phyloP scores from a whole-genome alignment of 2,113 vertebrate genomes.

The Oryzias curvinotus region DNA sequence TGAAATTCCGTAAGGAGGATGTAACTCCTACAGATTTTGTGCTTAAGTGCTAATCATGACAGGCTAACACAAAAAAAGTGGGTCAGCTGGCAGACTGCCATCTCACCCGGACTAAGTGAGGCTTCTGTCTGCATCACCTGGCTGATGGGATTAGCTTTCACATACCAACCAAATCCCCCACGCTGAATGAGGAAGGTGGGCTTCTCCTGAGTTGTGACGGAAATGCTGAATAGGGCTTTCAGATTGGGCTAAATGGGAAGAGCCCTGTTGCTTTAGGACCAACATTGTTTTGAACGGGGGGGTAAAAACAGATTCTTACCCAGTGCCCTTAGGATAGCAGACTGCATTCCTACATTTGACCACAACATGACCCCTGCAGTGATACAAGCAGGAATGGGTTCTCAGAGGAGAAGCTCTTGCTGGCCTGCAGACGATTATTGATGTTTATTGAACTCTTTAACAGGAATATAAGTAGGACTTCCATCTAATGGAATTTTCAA shows the following conservation, averaged over 20 bases:
- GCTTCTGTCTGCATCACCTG: conserved; percentile 40
- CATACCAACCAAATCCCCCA: conserved; percentile 19
- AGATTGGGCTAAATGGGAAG: conserved; percentile 48
- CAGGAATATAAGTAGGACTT: conserved; percentile 30
- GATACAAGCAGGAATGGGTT: conserved; percentile 11
- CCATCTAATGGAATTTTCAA: neutral
- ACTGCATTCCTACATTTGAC: conserved; percentile 55
- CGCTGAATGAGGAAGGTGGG: conserved; percentile 4
- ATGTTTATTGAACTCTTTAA: conserved; percentile 37
- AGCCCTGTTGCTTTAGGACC: conserved; percentile 51
- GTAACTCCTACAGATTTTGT: neutral
- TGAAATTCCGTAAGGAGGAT: too few relatives aligned
- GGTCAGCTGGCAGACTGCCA: conserved; percentile 49
- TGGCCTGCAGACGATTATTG: conserved; percentile 16
- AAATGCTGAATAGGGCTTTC: conserved; percentile 46
- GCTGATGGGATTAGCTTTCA: conserved; percentile 38
- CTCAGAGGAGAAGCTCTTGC: conserved; percentile 35
- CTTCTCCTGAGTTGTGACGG: conserved; percentile 30
- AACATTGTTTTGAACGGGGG: conserved; percentile 21
- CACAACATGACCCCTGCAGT: conserved; percentile 48
- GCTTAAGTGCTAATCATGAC: neutral
- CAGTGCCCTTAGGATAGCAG: conserved; percentile 51
- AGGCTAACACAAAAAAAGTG: conserved; percentile 45
- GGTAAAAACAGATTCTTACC: conserved; percentile 39
- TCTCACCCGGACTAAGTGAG: conserved; percentile 10